phyloP scores from a whole-genome alignment of 2,113 vertebrate species.

The Argyrosomus japonicus region DNA sequence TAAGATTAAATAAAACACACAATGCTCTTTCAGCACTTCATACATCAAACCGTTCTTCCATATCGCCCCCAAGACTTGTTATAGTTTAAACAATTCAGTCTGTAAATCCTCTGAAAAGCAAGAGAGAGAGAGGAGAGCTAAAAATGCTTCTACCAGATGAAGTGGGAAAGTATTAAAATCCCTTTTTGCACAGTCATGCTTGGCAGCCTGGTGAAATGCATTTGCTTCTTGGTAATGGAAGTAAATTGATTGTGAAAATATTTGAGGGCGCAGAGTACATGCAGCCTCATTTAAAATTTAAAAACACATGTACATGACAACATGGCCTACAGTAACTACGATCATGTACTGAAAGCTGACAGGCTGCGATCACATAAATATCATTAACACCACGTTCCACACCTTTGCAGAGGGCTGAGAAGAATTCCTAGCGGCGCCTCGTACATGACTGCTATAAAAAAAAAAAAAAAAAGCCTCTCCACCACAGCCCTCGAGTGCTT shows the following conservation, averaged over 20 bases:
- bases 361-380: conserved; percentile 21
- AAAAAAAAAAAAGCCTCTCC: conserved; percentile 51
- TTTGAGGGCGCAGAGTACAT: not conserved
- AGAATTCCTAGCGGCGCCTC: conserved; percentile 20
- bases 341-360: not conserved
- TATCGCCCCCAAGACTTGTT: not conserved
- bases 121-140: not conserved
- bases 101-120: not conserved
- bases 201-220: conserved; percentile 4
- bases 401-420: conserved; percentile 34
- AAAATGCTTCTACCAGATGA: not conserved
- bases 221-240: conserved; percentile 10
- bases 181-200: conserved; percentile 4
- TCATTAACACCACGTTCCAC: conserved; percentile 42
- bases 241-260: conserved; percentile 1
- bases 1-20: not conserved
- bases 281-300: conserved; percentile 2
- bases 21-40: not conserved
- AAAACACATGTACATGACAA: not conserved
- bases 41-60: not conserved
- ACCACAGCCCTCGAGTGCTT: conserved; percentile 56
- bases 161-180: conserved; percentile 3
- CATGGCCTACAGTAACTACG: not conserved
- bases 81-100: not conserved
- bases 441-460: conserved; percentile 38